Percentiles rank a stretch among this genome's conserved stretches.
Evolutionary conservation across 64 coral and sea anemone species (phyloP).

Genomic region (Hydrozoanthus tunicans): DNA sequence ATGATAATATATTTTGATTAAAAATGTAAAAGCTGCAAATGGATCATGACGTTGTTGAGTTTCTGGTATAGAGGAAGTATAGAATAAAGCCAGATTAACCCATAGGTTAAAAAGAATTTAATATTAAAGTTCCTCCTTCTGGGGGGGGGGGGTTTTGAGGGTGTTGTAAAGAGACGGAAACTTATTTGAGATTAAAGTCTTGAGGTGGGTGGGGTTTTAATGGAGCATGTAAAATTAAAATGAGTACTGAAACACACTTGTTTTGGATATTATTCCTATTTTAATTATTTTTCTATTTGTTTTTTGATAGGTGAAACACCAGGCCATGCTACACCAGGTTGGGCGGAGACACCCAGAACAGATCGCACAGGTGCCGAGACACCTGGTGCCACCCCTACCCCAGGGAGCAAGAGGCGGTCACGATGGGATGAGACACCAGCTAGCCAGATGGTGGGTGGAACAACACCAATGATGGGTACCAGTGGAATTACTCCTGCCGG

Average conservation of each 20-base stretch:
- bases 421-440: conserved; percentile 99
- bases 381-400: conserved; percentile 95
- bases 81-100: too few species aligned
- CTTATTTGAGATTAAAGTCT: too few species aligned
- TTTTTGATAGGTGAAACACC: conserved; percentile 76
- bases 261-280: not conserved
- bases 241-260: not conserved
- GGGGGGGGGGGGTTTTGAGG: too few species aligned
- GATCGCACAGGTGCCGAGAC: conserved; percentile 94
- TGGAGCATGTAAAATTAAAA: too few species aligned
- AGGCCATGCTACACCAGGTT: conserved; percentile 94
- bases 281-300: not conserved
- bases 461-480: conserved; percentile 92
- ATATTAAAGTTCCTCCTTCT: too few species aligned
- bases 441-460: conserved; percentile 84
- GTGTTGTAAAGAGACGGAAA: too few species aligned
- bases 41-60: too few species aligned
- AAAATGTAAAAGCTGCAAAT: too few species aligned
- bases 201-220: too few species aligned
- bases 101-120: too few species aligned
- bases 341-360: conserved; percentile 98
- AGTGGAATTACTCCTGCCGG: conserved; percentile 95
- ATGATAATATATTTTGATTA: too few species aligned
- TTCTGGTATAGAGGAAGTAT: too few species aligned
- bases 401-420: conserved; percentile 93